Evolutionary conservation across 2,113 vertebrate species (phyloP), one percentile per base, ranked within the genome.

Genomic region (Falco punctatus): DNA sequence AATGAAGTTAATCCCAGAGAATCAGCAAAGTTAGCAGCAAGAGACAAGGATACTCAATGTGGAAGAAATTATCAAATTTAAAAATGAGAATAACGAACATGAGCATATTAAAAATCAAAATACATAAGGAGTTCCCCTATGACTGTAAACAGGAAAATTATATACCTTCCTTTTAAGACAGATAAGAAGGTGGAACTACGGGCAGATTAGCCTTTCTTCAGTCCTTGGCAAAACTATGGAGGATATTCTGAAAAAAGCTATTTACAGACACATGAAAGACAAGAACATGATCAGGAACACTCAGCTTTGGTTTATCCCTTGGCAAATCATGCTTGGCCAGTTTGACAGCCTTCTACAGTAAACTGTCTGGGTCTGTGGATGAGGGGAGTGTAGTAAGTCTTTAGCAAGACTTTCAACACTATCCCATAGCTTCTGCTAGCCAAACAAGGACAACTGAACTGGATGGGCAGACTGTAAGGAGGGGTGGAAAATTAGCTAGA

Each of bases 21-120:
- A 84, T 62, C 52, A 94, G 92, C 52, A 81, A 90, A 94, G 52
- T 40, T 61, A 92, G 30, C 57, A 91, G 44, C 66, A 75, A 92
- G 54, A 70, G 46, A 69, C 30, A 55, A 94, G 40, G 30, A 87
- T 67, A 57, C 16, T 90, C 8, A 23, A 77, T 72, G 58, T 51
- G 54, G 54, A 96, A 94, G 27, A 58, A 90, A 91, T 70, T 7
- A 57, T 3, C 6, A 48, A 23, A 77, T 54, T 70, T 46, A 35
- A 90, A 94, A 82, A 65, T 80, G 2, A 80, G 30, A 69, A 54
- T 49, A 42, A 75, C 1, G 3, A 82, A 46, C 18, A 58, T 15
- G 9, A 81, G 7, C 55, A 66, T 57, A 62, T 52, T 84, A 59
- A 57, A 81, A 92, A 28, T 55, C 20, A 81, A 95, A 84, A 81